Evolutionary conservation across 2,113 vertebrate species (phyloP), one percentile per base, ranked within the genome.

Genomic region (Psilopsiagon aymara): DNA sequence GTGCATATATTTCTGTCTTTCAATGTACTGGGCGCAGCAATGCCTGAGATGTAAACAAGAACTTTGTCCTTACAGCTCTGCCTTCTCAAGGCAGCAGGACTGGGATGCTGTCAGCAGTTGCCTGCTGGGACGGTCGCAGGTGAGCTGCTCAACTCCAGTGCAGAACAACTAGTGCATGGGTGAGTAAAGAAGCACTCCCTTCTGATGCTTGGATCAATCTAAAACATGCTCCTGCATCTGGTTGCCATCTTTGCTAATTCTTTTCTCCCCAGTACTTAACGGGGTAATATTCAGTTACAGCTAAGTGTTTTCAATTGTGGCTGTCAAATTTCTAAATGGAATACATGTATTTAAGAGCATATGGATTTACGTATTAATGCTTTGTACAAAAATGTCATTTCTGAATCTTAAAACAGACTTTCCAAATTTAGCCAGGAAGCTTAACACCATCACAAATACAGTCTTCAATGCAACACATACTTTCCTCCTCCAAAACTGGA

Each of bases 301-400:
- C 28, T 83, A 96, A 97, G 59, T 39, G 63, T 82, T 95, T 96
- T 94, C 83, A 75, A 49, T 87, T 91, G 81, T 87, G 77, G n/a
- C 70, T 95, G 91, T 94, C 88, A 92, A 39, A 79, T 84, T 49
- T 51, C 81, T 46, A 87, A 78, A 79, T 73, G 35, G 91, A 96
- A 84, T 69, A 66, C 81, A 73, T 87, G 33, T 10, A 89, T 91
- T 87, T 88, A 44, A 92, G 92, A 91, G 86, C 73, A 79, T 24
- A 59, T 0, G 0, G 77, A 87, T 47, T 89, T 79, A 66, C 35
- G 66, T 90, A 95, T 82, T 89, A 73, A 69, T 66, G 66, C 52
- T 64, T 94, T 82, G 47, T 23, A 87, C 3, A 82, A 82, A 96
- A 82, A 81, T 5, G 69, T 35, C 2, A 62, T 46, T 96, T 91